A percentile compares a stretch with the other conserved stretches of the same genome.
These are phyloP conservation scores for Podarcis siculus DNA, from an alignment of 2,797 vertebrate genomes.

Conservation along the genomic window DNA sequence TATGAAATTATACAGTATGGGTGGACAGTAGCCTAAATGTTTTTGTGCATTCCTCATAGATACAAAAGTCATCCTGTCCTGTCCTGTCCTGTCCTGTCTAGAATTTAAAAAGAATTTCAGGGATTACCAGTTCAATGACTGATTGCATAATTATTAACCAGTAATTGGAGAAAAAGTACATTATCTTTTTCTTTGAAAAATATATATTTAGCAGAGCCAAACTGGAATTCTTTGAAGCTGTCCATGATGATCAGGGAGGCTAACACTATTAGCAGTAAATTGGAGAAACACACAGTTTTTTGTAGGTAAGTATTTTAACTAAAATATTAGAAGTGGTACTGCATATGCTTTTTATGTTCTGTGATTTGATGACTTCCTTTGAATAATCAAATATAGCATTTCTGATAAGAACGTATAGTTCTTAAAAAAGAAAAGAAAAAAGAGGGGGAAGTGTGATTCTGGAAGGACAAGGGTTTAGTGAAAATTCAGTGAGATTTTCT, in stretches of 20 bases:
- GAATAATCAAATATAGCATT: background rate
- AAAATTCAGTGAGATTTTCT: background rate
- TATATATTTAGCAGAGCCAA: conserved; percentile 76
- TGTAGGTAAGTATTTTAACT: conserved; percentile 78
- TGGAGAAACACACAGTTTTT: conserved; percentile 87
- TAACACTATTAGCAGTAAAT: conserved; percentile 88
- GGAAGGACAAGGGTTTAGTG: background rate
- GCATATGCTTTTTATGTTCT: background rate
- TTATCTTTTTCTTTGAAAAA: conserved; percentile 28
- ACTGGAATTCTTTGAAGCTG: conserved; percentile 92
- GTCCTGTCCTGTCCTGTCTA: no score
- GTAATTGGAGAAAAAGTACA: background rate
- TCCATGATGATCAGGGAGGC: conserved; percentile 97
- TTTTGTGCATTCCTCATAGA: background rate
- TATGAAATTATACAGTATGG: background rate
- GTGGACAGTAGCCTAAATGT: background rate
- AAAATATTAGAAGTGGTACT: background rate
- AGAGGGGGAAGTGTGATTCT: background rate
- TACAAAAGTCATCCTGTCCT: no score
- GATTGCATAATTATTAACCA: background rate
- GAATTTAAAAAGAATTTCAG: background rate
- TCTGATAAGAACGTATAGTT: background rate
- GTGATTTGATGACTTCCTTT: background rate
- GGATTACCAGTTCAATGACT: background rate
- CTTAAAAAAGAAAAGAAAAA: background rate